phyloP scores from a whole-genome alignment of 2,113 vertebrate species.

The Panthera uncia region DNA sequence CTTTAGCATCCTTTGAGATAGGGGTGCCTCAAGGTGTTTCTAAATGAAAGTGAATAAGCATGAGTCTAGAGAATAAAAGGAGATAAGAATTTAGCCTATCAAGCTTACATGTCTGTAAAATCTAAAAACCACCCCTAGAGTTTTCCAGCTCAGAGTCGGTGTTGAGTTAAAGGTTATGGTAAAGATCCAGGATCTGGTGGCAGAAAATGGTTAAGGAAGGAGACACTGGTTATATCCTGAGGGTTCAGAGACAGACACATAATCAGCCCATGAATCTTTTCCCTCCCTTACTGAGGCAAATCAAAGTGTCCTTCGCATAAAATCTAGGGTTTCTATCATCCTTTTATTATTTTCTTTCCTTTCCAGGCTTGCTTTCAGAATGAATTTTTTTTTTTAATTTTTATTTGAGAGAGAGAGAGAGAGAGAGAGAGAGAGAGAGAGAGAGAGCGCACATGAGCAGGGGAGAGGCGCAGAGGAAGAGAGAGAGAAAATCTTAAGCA shows the following conservation, averaged over 20 bases:
- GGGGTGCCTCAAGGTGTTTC: background rate
- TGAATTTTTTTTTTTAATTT: no score
- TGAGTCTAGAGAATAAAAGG: constrained; percentile 16
- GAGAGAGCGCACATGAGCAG: no score
- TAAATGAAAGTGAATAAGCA: constrained; percentile 3
- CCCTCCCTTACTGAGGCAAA: background rate
- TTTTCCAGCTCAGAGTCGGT: background rate
- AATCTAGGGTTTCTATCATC: background rate
- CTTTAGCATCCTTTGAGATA: background rate
- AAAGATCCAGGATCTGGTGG: background rate
- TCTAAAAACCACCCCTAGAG: background rate
- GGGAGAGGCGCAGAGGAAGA: no score
- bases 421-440: no score
- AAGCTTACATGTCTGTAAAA: background rate
- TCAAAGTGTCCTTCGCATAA: background rate
- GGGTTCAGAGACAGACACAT: background rate
- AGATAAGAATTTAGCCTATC: background rate
- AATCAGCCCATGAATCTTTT: background rate
- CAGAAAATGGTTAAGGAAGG: background rate
- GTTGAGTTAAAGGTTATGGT: background rate
- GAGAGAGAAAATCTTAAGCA: no score
- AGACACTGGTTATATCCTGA: background rate
- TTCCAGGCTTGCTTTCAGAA: background rate
- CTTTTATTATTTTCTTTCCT: background rate
- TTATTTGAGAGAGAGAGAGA: no score